Base-by-base conservation (phyloP, 2,888 invertebrate genomes). In the Machimus atricapillus region DNA sequence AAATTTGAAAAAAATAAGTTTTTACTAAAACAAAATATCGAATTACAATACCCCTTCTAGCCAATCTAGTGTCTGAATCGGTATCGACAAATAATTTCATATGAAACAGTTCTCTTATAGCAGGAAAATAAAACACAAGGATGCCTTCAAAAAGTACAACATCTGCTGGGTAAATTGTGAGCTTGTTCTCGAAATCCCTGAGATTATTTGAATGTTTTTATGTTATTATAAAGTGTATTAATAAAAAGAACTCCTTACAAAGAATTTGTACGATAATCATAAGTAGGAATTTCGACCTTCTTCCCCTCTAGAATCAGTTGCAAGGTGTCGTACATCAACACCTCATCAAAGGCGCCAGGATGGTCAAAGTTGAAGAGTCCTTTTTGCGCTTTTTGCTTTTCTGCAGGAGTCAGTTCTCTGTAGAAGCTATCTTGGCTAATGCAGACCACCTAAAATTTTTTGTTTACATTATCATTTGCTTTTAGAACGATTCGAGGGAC, bases 11-110 rank as follows among this genome's bases (percentile, higher is more conserved):
- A 16, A 52, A 52, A 16, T 7, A 52, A 14, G n/a, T 52, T 5
- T 52, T n/a, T 16, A 1, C 4, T n/a, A 7, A n/a, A n/a, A n/a
- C 94, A 93, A 89, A 74, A 6, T 37, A 83, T 37, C 2, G 37
- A 12, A 23, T 37, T 9, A 31, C 3, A 37, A 91, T 92, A 98
- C 98, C 99, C 95, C 99, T 94, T 90, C 99, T 94, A 0, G 99
- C 98, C 31, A 99, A 94, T 91, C 99, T 94, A 0, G 98, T 99
- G 92, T 99, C 99, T 0, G 99, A 98, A 93, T 99, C 99, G 0
- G 99, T 99, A 92, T 99, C 99, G 4, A 99, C 99, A 93, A 99
- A 99, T 58, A 99, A 94, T 93, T 99, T 99, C 98, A 99, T 99
- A 93, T 99, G 98, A 93, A 99, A 99, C 87, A 99, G 93, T 88